A percentile compares a stretch with the other conserved stretches of the same genome.
Evolutionary conservation across 2,797 vertebrate genomes (phyloP).

Genomic region (Rhadinocentrus ornatus): DNA sequence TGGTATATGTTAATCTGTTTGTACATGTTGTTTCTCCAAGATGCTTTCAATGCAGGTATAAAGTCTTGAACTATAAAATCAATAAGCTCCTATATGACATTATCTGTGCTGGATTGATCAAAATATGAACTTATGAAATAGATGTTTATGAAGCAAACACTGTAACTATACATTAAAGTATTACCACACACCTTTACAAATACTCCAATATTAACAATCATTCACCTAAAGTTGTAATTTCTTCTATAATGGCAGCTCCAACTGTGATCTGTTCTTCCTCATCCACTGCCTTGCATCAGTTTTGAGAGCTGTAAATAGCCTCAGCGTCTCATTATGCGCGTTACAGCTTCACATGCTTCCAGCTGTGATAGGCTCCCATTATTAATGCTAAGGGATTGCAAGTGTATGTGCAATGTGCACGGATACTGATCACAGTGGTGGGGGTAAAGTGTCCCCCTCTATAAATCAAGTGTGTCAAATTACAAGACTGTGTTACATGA

Average conservation of each 20-base stretch:
- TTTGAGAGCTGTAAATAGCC: constrained; percentile 38
- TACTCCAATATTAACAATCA: neutral
- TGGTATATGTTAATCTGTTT: too few species aligned
- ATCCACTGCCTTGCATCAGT: constrained; percentile 16
- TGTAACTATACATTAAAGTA: neutral
- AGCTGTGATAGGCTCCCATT: constrained; percentile 48
- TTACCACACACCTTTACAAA: neutral
- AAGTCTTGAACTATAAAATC: neutral
- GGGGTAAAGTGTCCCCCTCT: constrained; percentile 29
- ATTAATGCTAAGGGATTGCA: constrained; percentile 46
- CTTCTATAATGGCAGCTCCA: constrained; percentile 25
- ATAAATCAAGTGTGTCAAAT: constrained; percentile 80
- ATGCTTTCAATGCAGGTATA: neutral
- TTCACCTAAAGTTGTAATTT: constrained; percentile 40
- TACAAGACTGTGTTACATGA: constrained; percentile 78
- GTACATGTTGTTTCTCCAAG: too few species aligned
- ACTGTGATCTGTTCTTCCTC: constrained; percentile 24
- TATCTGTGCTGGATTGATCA: neutral
- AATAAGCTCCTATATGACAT: neutral
- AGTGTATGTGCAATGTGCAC: constrained; percentile 32
- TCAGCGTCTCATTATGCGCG: constrained; percentile 54
- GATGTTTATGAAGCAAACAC: neutral
- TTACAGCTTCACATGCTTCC: constrained; percentile 24
- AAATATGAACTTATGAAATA: neutral
- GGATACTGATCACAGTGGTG: constrained; percentile 13